Percentiles rank a stretch among this genome's conserved stretches.
Conservation (phyloP, 2,888 invertebrate species). For the Eulithis prunata region DNA sequence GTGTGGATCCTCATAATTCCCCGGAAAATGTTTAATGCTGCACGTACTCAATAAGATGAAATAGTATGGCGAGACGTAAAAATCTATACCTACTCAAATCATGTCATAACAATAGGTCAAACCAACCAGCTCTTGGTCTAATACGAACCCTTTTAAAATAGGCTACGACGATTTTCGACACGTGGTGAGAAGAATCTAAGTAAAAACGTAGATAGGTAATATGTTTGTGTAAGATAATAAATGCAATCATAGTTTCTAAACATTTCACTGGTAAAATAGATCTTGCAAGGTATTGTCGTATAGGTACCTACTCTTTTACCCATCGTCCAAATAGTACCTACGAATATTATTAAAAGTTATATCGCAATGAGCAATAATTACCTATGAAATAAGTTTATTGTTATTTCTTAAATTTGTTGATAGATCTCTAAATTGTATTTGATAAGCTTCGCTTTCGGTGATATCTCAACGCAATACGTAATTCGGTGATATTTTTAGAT, state of each 20-base stretch:
- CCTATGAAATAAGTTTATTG: constrained; percentile 38
- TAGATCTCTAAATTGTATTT: constrained; percentile 72
- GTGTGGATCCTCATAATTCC: neutral
- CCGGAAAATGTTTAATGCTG: neutral
- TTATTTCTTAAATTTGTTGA: constrained; percentile 68
- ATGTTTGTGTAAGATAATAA: constrained; percentile 11
- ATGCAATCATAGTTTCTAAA: constrained; percentile 5
- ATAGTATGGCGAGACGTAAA: too few relatives aligned
- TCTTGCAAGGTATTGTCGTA: neutral
- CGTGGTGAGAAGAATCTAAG: neutral
- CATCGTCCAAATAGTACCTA: constrained; percentile 5
- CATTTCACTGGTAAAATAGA: neutral
- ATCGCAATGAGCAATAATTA: constrained; percentile 39
- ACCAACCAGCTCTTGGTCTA: too few relatives aligned
- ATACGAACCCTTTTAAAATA: too few relatives aligned
- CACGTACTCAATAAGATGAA: too few relatives aligned
- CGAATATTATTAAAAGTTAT: constrained; percentile 19
- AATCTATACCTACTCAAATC: too few relatives aligned
- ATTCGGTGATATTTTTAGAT: constrained; percentile 77
- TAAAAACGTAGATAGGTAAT: constrained; percentile 10
- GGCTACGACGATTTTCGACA: neutral
- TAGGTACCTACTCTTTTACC: constrained; percentile 16
- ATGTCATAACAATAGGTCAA: too few relatives aligned
- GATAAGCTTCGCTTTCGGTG: constrained; percentile 70
- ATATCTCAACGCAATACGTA: constrained; percentile 79